Conservation (phyloP, 2,888 invertebrate species). For the Odontothrips loti region DNA sequence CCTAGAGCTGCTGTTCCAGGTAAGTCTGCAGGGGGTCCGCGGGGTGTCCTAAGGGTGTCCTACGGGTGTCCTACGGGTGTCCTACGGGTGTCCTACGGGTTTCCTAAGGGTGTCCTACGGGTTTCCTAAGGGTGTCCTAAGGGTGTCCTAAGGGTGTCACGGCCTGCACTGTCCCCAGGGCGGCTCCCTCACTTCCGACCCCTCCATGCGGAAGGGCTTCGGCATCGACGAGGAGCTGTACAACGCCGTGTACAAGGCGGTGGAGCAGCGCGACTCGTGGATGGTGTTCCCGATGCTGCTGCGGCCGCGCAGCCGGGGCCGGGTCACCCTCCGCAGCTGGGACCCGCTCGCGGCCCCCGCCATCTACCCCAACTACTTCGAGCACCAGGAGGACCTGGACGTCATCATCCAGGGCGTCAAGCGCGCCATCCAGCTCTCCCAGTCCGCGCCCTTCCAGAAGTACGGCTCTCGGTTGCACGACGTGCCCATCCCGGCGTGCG, state of each 20-base stretch:
- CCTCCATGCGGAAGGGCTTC: slow-evolving; percentile 51
- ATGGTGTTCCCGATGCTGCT: slow-evolving; percentile 60
- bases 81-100: no score
- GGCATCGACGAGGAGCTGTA: slow-evolving; percentile 51
- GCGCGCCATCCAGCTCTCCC: slow-evolving; percentile 54
- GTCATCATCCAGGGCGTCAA: slow-evolving; percentile 59
- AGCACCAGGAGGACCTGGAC: slow-evolving; percentile 57
- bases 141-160: no score
- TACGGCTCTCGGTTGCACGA: slow-evolving; percentile 54
- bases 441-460: slow-evolving; percentile 57
- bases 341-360: slow-evolving; percentile 63
- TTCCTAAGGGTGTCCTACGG: no score
- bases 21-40: no score
- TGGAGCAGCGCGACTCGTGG: slow-evolving; percentile 51
- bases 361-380: slow-evolving; percentile 65
- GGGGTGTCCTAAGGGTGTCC: no score
- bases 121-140: no score
- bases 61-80: no score
- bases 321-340: slow-evolving; percentile 57
- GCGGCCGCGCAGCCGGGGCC: slow-evolving; percentile 66
- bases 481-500: slow-evolving; percentile 55
- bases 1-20: slow-evolving; percentile 57
- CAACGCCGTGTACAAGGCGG: slow-evolving; percentile 47
- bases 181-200: slow-evolving; percentile 53
- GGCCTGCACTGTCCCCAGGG: slow-evolving; percentile 42